Percentiles rank a stretch among this genome's conserved stretches.
Evolutionary conservation across 23 tunicate genomes (phyloP).

Genomic region (Clavelina lepadiformis): DNA sequence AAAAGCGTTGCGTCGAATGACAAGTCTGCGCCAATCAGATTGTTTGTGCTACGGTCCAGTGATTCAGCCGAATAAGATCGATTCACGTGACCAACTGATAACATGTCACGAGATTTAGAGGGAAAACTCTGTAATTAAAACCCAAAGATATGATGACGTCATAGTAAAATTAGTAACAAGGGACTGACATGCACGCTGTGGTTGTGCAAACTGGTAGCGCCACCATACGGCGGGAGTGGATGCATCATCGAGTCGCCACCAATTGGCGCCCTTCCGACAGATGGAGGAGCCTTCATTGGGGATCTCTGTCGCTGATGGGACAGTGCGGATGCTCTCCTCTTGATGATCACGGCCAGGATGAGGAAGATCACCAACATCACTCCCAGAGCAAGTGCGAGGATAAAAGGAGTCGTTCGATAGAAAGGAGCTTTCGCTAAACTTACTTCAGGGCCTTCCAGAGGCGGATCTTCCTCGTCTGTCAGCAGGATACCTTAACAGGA

Average conservation of each 20-base stretch:
- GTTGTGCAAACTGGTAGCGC: constrained; percentile 12
- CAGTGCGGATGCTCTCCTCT: constrained; percentile 20
- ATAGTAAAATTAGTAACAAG: not conserved
- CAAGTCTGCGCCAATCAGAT: constrained; percentile 22
- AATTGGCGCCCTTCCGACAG: constrained; percentile 1
- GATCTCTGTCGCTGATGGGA: constrained; percentile 7
- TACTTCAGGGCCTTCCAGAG: no score
- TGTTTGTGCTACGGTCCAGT: constrained; percentile 26
- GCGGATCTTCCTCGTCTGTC: not conserved
- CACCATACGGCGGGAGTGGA: constrained; percentile 1
- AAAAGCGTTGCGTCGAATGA: constrained; percentile 24
- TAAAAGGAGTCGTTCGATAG: constrained; percentile 59
- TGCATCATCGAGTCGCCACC: constrained; percentile 4
- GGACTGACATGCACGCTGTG: constrained; percentile 38
- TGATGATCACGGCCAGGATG: constrained; percentile 27
- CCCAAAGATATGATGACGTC: not conserved
- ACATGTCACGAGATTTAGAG: constrained; percentile 9
- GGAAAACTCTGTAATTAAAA: constrained; percentile 27
- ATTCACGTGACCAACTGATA: constrained; percentile 13
- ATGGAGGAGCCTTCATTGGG: constrained; percentile 5
- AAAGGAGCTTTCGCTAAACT: constrained; percentile 50
- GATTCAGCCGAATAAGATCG: constrained; percentile 26
- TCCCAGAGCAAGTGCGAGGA: constrained; percentile 31
- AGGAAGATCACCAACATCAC: constrained; percentile 41
- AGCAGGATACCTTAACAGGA: not conserved